Evolutionary conservation across 2,797 vertebrate genomes (phyloP).

Genomic region (Microctenopoma steveboyesi): DNA sequence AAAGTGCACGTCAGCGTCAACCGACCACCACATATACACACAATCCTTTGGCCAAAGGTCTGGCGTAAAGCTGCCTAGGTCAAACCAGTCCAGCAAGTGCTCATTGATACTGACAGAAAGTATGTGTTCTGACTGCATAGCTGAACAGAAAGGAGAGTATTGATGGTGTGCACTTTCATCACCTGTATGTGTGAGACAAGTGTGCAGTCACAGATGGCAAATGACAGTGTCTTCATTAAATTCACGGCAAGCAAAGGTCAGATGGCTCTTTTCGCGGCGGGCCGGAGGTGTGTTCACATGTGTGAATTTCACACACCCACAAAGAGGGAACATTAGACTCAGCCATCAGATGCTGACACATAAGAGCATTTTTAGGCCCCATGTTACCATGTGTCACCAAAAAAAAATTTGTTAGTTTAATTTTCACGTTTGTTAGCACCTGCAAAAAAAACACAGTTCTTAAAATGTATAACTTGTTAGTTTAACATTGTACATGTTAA

Average conservation of each 20-base stretch:
- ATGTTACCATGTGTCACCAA: slow-evolving; percentile 33
- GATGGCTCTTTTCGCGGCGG: slow-evolving; percentile 64
- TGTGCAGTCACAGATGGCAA: slow-evolving; percentile 40
- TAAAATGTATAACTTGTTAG: neutral
- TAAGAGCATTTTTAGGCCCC: slow-evolving; percentile 43
- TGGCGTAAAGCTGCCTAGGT: neutral
- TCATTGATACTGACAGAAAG: slow-evolving; percentile 35
- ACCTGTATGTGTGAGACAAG: slow-evolving; percentile 48
- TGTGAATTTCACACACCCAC: slow-evolving; percentile 76
- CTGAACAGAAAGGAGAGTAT: slow-evolving; percentile 28
- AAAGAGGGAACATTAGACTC: slow-evolving; percentile 67
- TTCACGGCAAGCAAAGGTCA: slow-evolving; percentile 70
- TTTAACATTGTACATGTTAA: too few species aligned
- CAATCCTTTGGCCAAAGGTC: neutral
- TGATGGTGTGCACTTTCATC: slow-evolving; percentile 21
- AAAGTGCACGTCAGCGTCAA: neutral
- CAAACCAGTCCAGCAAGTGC: neutral
- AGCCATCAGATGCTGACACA: slow-evolving; percentile 59
- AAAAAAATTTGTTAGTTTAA: too few species aligned
- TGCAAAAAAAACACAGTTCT: neutral
- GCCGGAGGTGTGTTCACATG: slow-evolving; percentile 74
- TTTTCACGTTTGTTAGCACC: slow-evolving; percentile 12
- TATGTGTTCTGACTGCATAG: slow-evolving; percentile 7
- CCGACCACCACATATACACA: neutral
- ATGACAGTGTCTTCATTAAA: slow-evolving; percentile 75